Evolutionary conservation across 2,888 invertebrate genomes (phyloP), one percentile per base, ranked within the genome.

Genomic region (Pyrochroa serraticornis): DNA sequence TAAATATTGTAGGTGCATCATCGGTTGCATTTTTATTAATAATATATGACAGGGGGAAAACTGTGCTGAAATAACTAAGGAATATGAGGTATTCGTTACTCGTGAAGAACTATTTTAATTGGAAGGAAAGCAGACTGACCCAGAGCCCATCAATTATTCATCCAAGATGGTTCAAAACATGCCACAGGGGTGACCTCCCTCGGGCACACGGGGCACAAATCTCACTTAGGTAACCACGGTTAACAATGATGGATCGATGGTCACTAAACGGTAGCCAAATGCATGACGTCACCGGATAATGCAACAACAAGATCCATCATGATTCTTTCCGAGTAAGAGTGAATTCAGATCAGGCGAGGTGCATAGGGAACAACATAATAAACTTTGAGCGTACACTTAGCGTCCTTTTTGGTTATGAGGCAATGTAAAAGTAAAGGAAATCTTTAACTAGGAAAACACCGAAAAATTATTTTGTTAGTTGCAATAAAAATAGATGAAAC

Each of bases 1-100:
- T 72, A 71, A 72, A 73, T 73, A 71, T 71, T 71, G 71, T 67
- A 73, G 72, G 72, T 73, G 73, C 73, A 71, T 67, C 67, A 55
- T 64, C 60, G 63, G 52, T 62, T 69, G 65, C 70, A 71, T 71
- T 71, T 72, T 71, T 72, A 72, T 69, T 68, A 72, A 70, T 70
- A 65, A 60, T 50, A 51, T 54, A 60, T 61, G 63, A 66, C 52
- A 52, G 10, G 9, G 10, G 7, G 42, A 6, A n/a, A 30, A 42
- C 30, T 5, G 7, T 31, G 9, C 2, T 6, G 42, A 22, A 5
- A 41, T 3, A 10, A 22, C 22, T 5, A 5, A 22, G 22, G 22
- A 22, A 22, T 22, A 22, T 22, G 22, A 22, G 3, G 22, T 2
- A 22, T 22, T 22, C 22, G 22, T 22, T 22, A 22, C 3, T 22